phyloP scores from a whole-genome alignment of 2,113 vertebrate genomes.

The Poeciliopsis retropinna region DNA sequence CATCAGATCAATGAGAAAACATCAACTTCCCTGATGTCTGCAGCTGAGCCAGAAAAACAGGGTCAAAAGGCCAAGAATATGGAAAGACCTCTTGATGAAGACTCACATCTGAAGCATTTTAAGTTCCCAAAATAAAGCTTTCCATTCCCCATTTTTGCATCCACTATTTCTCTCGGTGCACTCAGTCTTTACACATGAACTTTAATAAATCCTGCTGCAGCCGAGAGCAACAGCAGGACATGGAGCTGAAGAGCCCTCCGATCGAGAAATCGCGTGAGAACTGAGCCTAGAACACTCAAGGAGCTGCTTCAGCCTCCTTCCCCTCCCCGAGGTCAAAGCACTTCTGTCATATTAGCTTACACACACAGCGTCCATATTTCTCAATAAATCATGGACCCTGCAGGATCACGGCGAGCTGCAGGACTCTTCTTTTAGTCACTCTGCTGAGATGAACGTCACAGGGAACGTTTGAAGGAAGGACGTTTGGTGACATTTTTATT shows the following conservation, averaged over 20 bases:
- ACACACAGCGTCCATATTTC: conserved; percentile 60
- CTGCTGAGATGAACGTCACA: conserved; percentile 24
- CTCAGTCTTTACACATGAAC: conserved; percentile 7
- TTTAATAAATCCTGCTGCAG: neutral
- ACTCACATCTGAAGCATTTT: neutral
- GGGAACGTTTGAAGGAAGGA: conserved; percentile 15
- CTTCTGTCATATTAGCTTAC: conserved; percentile 73
- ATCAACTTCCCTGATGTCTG: conserved; percentile 53
- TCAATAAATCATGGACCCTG: conserved; percentile 71
- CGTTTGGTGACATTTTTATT: neutral
- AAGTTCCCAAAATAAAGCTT: conserved; percentile 12
- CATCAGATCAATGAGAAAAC: conserved; percentile 66
- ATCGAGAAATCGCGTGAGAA: conserved; percentile 68
- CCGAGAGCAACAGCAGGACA: neutral
- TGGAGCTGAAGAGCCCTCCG: conserved; percentile 14
- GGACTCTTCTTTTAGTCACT: neutral
- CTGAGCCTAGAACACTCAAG: conserved; percentile 40
- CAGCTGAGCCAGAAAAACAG: conserved; percentile 40
- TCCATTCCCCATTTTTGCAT: no score
- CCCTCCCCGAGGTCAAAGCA: conserved; percentile 69
- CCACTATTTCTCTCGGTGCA: neutral
- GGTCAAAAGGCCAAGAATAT: conserved; percentile 41
- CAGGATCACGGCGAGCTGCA: conserved; percentile 36
- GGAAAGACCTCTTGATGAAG: neutral
- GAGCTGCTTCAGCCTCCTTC: conserved; percentile 20